A percentile compares a stretch with the other conserved stretches of the same genome.
Conservation (phyloP, 2,888 invertebrate species). For the Cremastinae sp. region DNA sequence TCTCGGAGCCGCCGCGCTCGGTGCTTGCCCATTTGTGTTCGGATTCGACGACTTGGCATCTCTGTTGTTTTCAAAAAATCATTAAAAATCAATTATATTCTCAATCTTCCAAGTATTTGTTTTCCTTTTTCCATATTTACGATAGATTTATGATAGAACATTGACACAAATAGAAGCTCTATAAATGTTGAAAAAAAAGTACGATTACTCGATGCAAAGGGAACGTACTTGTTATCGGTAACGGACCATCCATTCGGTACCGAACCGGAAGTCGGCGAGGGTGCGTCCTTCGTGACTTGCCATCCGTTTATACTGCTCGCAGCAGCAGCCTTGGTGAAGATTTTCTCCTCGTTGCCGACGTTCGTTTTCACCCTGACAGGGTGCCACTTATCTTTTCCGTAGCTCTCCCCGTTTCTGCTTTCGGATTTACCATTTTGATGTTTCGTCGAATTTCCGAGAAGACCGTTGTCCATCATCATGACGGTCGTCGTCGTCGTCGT, state of each 20-base stretch:
- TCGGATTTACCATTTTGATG: constrained; percentile 73
- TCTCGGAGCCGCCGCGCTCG: constrained; percentile 76
- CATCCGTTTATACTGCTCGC: constrained; percentile 73
- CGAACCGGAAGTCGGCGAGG: constrained; percentile 71
- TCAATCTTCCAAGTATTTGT: neutral
- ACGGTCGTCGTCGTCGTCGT: constrained; percentile 14
- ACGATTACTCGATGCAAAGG: too few relatives aligned
- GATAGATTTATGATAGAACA: neutral
- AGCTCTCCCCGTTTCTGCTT: constrained; percentile 63
- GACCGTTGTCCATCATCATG: constrained; percentile 41
- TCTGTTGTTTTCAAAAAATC: constrained; percentile 54
- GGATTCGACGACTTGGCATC: constrained; percentile 61
- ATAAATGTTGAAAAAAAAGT: too few relatives aligned
- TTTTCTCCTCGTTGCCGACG: constrained; percentile 69
- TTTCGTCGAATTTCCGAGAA: constrained; percentile 36
- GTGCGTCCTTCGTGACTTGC: constrained; percentile 74
- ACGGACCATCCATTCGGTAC: constrained; percentile 77
- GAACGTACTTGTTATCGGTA: constrained; percentile 76
- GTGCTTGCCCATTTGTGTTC: constrained; percentile 62
- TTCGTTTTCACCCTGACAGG: constrained; percentile 68
- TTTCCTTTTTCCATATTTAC: neutral
- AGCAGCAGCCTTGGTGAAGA: constrained; percentile 73
- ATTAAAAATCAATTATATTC: constrained; percentile 8
- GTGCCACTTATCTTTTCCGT: constrained; percentile 74
- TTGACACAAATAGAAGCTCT: neutral